Base-by-base conservation (phyloP, 2,888 invertebrate species). In the Ormyrus rosae region DNA sequence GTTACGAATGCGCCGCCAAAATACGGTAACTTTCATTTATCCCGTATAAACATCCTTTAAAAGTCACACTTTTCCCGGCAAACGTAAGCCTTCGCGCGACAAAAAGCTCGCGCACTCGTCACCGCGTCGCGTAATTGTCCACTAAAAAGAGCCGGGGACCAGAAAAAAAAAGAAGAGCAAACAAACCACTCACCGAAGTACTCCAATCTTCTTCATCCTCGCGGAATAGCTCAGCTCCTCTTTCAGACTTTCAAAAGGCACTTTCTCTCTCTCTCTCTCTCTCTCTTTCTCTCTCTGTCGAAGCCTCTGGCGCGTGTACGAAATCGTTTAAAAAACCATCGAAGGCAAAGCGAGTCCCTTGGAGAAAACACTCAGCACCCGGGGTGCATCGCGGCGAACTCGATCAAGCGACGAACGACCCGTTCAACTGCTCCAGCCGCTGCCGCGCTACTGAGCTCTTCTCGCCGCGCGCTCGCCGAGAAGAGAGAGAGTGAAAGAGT, bases 161-260 rank as follows among this genome's bases (percentile, higher is more conserved):
- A 5, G 8, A 45, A 11, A 11, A 45, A 45, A 63, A 61, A 45
- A 63, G 0, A 51, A 72, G 19, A 58, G 8, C 5, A 11, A 8
- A 55, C 5, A 13, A 34, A n/a, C n/a, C 48, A 83, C 88, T 88
- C 83, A 89, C 89, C 86, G 84, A 53, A 85, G 64, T 78, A 85
- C 83, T 70, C 84, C 81, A 79, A 83, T 84, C 84, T 83, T 87
- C 85, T 84, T 86, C 88, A 88, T 89, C 82, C 85, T 87, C 83
- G 83, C 45, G 50, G 8, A 60, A 64, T 60, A 58, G 34, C 78
- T 80, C 72, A 74, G 81, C 74, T 69, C 71, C 56, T 48, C 65
- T 78, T 46, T 50, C 50, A 46, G 46, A 63, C 58, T 67, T 69
- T 53, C 48, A 61, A 74, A 61, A 10, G 45, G 34, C 74, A 63